Conservation (phyloP, 2,888 invertebrate species). For the Eustalomyia histrio region DNA sequence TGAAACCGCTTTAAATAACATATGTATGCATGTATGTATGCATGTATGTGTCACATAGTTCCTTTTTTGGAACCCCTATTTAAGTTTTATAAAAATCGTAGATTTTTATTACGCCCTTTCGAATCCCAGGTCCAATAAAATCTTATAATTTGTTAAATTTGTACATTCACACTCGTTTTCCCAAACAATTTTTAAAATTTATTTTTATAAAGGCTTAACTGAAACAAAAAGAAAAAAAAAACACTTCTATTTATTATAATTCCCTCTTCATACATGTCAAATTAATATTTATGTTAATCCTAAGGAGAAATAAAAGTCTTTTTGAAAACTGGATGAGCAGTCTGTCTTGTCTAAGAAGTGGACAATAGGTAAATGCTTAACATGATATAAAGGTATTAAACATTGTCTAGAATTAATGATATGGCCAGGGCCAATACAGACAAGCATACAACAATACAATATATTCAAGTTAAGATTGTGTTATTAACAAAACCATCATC, state of each 20-base stretch:
- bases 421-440: conserved; percentile 10
- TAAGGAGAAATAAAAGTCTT: conserved; percentile 29
- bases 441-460: conserved; percentile 24
- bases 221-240: too few species aligned
- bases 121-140: too few species aligned
- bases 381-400: conserved; percentile 51
- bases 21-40: too few species aligned
- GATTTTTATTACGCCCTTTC: too few species aligned
- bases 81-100: too few species aligned
- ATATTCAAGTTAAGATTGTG: conserved; percentile 24
- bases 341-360: conserved; percentile 11
- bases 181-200: too few species aligned
- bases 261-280: conserved; percentile 50
- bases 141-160: too few species aligned
- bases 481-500: conserved; percentile 9
- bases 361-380: conserved; percentile 49
- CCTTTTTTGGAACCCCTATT: too few species aligned
- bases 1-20: too few species aligned
- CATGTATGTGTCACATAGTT: too few species aligned
- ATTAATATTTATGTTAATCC: conserved; percentile 59
- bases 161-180: too few species aligned
- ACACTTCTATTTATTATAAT: background rate
- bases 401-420: conserved; percentile 58
- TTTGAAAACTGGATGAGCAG: conserved; percentile 24
- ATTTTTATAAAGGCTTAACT: too few species aligned